Percentiles rank a stretch among this genome's conserved stretches.
Evolutionary conservation across 2,888 invertebrate genomes (phyloP).

Genomic region (Caenorhabditis plicata): DNA sequence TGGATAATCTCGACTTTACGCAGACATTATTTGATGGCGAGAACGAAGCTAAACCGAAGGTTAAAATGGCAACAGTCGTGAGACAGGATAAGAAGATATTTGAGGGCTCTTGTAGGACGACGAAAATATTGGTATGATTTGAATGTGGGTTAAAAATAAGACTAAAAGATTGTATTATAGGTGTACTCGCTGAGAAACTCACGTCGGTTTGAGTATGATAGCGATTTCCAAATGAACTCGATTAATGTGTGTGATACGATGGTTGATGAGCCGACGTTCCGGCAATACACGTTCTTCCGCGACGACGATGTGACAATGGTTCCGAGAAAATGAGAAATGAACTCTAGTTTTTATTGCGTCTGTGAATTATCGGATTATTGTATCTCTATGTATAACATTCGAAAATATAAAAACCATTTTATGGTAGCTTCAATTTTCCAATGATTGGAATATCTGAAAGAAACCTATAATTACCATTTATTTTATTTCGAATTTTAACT

Average conservation of each 20-base stretch:
- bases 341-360: background rate
- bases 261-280: constrained; percentile 12
- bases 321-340: constrained; percentile 2
- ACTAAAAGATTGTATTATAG: too few species aligned
- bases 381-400: too few species aligned
- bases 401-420: too few species aligned
- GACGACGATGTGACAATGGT: constrained; percentile 12
- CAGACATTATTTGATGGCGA: background rate
- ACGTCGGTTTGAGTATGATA: too few species aligned
- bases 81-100: background rate
- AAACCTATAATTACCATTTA: too few species aligned
- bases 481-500: too few species aligned
- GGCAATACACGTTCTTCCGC: constrained; percentile 15
- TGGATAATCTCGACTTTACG: background rate
- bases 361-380: too few species aligned
- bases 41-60: background rate
- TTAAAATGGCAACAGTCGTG: background rate
- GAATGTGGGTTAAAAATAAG: too few species aligned
- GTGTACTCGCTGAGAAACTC: too few species aligned
- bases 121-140: constrained; percentile 5
- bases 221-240: too few species aligned
- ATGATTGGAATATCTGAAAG: too few species aligned
- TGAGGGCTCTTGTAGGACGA: constrained; percentile 1
- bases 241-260: background rate
- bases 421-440: background rate